Evolutionary conservation across 2,113 vertebrate genomes (phyloP), one percentile per base, ranked within the genome.

Genomic region (Poeciliopsis occidentalis): DNA sequence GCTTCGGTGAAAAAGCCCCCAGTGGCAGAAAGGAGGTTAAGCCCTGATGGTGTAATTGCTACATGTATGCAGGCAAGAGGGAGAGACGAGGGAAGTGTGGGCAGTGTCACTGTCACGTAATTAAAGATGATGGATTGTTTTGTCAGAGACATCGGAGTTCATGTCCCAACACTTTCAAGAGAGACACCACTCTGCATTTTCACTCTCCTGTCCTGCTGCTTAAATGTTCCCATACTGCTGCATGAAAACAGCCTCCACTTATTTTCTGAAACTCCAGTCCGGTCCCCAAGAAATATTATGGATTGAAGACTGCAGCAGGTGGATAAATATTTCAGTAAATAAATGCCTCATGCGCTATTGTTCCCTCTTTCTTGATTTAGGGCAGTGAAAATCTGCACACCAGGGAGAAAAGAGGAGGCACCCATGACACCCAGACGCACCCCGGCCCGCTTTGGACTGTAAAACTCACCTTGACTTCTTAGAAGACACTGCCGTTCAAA

Each of bases 381-480:
- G 90, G 95, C 94, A 10, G 89, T 95, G 10, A 98, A 97, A 91
- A 99, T 99, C 93, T 97, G 96, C 82, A 99, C 97, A 8, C 98
- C 97, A 1, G 98, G 98, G 67, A 94, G 97, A 81, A 96, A 90
- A 79, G 97, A 99, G 31, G 96, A 98, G n/a, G 94, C 95, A 24
- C 96, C 96, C 34, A 95, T 96, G 95, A 98, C 97, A 0, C 97
- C 98, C n/a, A 96, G 95, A 85, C 96, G 93, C 66, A 98, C 97
- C 0, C 97, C 97, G 12, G 95, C 97, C 29, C 96, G 97, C 74
- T 99, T 98, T 51, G 97, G 98, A 78, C 94, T 99, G 69, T 98
- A 62, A 73, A 73, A 26, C 51, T 64, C 39, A 19, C 37, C 30
- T 13, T 1, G 8, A 2, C 34, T 66, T 67, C 30, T 12, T 12